Base-by-base conservation (phyloP, 2,888 invertebrate genomes). In the Agonopterix arenella region DNA sequence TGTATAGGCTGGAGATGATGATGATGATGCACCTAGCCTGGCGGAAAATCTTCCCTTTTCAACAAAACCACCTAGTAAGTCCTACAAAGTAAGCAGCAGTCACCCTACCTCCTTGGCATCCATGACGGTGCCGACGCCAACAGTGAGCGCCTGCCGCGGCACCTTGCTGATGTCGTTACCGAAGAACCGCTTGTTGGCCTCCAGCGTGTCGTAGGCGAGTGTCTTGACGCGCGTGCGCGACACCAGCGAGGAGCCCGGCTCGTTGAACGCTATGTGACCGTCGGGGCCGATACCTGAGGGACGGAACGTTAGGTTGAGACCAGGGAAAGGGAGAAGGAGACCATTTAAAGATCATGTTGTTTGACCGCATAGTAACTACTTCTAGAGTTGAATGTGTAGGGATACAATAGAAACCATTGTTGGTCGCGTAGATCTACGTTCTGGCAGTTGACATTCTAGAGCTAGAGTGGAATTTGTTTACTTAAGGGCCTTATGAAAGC, bases 221-320 rank as follows among this genome's bases (percentile, higher is more conserved):
- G 98, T 97, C 90, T 99, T 99, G 5, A 99, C 96, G 66, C 99
- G 91, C 11, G 99, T 99, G 61, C 98, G 92, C 10, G 99, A 99
- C 37, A 95, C 95, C 61, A 99, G 90, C 52, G 98, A 98, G 3
- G 98, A 98, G 48, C 99, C 99, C 1, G 99, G 99, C 86, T 99
- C 99, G 84, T 99, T 99, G 85, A 99, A 99, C 36, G 99, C 99
- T 76, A 99, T 98, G 86, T 99, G 99, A 0, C 99, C 99, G 89
- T 99, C 99, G n/a, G 98, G 98, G 1, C 99, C 99, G 79, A 99
- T 99, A 54, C 97, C 97, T 95, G 66, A 13, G 59, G 28, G 9
- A 40, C n/a, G 8, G 1, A n/a, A 40, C 11, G 13, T 28, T 28
- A 5, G 0, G 5, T 28, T 28, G 7, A 28, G 7, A 28, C 7